phyloP scores from a whole-genome alignment of 2,113 vertebrate species.

The Plectropomus leopardus region DNA sequence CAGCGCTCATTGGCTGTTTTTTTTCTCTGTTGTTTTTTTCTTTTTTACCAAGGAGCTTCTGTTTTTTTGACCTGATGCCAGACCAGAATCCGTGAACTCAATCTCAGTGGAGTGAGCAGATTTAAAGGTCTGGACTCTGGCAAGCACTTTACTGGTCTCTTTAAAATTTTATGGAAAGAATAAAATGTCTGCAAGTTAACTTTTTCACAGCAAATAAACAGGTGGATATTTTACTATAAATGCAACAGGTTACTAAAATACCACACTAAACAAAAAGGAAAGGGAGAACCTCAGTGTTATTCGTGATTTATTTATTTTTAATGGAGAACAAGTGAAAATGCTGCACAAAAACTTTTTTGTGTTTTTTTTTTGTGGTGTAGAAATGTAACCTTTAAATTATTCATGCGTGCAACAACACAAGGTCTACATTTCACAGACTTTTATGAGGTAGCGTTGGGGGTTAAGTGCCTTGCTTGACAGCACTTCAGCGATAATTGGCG shows the following conservation, averaged over 20 bases:
- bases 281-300: background rate
- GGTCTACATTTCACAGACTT: slow-evolving; percentile 16
- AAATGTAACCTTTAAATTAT: background rate
- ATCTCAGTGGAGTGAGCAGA: too few relatives aligned
- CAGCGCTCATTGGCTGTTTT: too few relatives aligned
- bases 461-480: slow-evolving; percentile 24
- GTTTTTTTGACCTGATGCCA: too few relatives aligned
- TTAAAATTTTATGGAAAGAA: slow-evolving; percentile 1
- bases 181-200: background rate
- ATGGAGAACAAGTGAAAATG: background rate
- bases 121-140: too few relatives aligned
- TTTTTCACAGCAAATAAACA: background rate
- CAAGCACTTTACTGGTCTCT: background rate
- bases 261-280: background rate
- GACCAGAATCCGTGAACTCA: too few relatives aligned
- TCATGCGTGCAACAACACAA: background rate
- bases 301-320: background rate
- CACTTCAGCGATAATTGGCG: background rate
- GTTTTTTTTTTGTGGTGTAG: background rate
- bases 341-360: background rate
- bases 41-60: too few relatives aligned
- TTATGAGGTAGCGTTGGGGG: slow-evolving; percentile 9
- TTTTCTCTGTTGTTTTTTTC: too few relatives aligned
- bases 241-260: background rate
- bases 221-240: background rate